Percentiles rank a stretch among this genome's conserved stretches.
phyloP scores from a whole-genome alignment of 2,797 vertebrate species.

The Periophthalmus magnuspinnatus region DNA sequence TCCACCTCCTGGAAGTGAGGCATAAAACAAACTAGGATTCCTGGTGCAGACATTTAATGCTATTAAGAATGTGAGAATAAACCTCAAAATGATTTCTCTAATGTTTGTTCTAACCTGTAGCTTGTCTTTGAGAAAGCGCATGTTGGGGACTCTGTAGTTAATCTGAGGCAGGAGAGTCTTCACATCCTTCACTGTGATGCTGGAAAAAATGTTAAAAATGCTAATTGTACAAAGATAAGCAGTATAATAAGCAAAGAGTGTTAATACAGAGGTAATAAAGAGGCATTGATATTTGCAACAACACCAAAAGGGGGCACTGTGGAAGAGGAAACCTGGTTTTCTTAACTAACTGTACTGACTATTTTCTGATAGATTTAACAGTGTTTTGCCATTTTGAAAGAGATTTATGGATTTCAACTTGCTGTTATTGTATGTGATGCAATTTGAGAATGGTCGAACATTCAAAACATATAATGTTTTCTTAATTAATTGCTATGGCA shows the following conservation, averaged over 20 bases:
- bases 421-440: no score
- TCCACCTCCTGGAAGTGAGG: conserved; percentile 79
- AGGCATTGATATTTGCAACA: not conserved
- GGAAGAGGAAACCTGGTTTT: not conserved
- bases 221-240: not conserved
- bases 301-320: conserved; percentile 4
- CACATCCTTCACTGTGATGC: conserved; percentile 74
- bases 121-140: conserved; percentile 75
- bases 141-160: conserved; percentile 75
- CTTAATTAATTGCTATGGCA: no score
- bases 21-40: not conserved
- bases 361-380: not conserved
- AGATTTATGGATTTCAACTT: not conserved
- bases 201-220: conserved; percentile 19
- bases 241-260: not conserved
- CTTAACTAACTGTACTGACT: not conserved
- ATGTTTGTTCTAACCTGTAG: no score
- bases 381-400: not conserved
- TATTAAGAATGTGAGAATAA: no score
- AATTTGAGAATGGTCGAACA: no score
- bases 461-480: no score
- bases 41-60: not conserved
- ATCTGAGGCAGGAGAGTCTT: conserved; percentile 71
- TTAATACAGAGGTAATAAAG: not conserved
- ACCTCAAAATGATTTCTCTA: no score